Evolutionary conservation across 2,113 vertebrate species (phyloP).

Genomic region (Pithys albifrons): DNA sequence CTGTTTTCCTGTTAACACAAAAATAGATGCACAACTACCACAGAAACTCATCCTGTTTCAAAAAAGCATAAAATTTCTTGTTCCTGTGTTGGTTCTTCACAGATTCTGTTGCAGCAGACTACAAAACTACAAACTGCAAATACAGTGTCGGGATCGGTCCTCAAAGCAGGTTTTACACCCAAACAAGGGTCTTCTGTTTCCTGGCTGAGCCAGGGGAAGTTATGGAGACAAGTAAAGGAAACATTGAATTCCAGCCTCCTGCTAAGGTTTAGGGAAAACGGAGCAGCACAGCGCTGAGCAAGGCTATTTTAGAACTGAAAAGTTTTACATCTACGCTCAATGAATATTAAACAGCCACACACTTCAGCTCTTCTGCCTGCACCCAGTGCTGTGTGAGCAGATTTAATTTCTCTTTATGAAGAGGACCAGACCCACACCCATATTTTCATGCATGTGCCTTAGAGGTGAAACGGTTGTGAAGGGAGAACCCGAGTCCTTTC

Average conservation of each 20-base stretch:
- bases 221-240: neutral
- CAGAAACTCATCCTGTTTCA: neutral
- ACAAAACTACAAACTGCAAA: neutral
- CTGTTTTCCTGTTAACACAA: neutral
- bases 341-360: constrained; percentile 24
- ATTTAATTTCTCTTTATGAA: neutral
- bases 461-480: neutral
- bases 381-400: neutral
- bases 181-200: neutral
- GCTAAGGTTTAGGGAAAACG: neutral
- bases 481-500: neutral
- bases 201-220: neutral
- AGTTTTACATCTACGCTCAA: neutral
- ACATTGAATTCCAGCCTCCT: neutral
- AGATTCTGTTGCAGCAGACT: neutral
- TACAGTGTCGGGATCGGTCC: neutral
- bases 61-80: neutral
- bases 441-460: neutral
- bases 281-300: neutral
- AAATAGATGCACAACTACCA: neutral
- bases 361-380: neutral
- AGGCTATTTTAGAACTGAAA: neutral
- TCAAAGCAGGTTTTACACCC: neutral
- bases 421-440: neutral
- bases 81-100: neutral